phyloP scores from a whole-genome alignment of 92 coral and sea anemone genomes.

The Zoanthus sociatus region DNA sequence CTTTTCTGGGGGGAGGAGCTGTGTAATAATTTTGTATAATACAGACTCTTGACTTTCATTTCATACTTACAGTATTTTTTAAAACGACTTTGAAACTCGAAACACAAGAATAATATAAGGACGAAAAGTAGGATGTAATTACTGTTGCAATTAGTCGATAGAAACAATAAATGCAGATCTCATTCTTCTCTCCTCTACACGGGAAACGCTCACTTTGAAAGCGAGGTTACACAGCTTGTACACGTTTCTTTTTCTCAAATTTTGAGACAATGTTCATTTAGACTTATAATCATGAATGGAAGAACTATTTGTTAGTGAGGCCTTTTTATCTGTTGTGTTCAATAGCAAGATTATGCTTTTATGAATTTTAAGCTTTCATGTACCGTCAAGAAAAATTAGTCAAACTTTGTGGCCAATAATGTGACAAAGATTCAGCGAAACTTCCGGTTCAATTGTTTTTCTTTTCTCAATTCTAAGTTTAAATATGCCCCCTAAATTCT shows the following conservation, averaged over 20 bases:
- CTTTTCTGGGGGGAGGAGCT: not conserved
- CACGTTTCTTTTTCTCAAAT: slow-evolving; percentile 19
- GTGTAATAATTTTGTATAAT: not conserved
- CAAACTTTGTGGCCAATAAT: slow-evolving; percentile 4
- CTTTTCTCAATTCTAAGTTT: not conserved
- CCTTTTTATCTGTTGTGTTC: not conserved
- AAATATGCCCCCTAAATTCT: slow-evolving; percentile 86
- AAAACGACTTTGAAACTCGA: not conserved
- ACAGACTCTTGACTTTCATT: not conserved
- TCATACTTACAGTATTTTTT: not conserved
- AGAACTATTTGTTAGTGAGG: not conserved
- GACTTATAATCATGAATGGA: not conserved
- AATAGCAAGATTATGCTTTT: not conserved
- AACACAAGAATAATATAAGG: not conserved
- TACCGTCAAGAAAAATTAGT: not conserved
- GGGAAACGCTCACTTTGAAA: not conserved
- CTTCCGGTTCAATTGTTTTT: not conserved
- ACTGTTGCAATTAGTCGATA: not conserved
- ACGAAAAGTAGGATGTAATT: not conserved
- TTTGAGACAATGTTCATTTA: not conserved
- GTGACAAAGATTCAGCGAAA: not conserved
- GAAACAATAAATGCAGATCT: not conserved
- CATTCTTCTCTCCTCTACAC: not conserved
- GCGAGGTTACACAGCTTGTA: slow-evolving; percentile 44
- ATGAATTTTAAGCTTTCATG: not conserved